Evolutionary conservation across 2,888 invertebrate species (phyloP).

Genomic region (Lycophotia porphyrea): DNA sequence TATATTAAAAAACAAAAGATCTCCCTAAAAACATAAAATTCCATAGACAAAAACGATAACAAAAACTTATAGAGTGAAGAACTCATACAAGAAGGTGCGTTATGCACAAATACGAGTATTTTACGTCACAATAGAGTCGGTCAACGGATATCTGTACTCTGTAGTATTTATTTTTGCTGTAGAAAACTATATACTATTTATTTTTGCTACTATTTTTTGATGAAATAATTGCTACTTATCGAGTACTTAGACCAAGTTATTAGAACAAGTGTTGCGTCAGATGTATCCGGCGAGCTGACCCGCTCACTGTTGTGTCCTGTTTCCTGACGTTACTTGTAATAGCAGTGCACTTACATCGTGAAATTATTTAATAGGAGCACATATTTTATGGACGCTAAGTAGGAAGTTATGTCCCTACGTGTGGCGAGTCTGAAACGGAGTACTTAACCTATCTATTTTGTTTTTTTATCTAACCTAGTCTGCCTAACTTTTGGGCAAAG

Average conservation of each 20-base stretch:
- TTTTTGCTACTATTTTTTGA: not conserved
- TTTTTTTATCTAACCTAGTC: not conserved
- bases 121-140: not conserved
- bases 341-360: slow-evolving; percentile 14
- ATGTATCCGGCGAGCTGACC: slow-evolving; percentile 41
- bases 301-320: slow-evolving; percentile 35
- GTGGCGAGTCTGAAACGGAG: not conserved
- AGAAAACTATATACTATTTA: too few relatives aligned
- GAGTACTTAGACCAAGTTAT: not conserved
- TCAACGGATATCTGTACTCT: not conserved
- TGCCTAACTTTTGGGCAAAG: not conserved
- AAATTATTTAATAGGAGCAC: not conserved
- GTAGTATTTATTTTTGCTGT: not conserved
- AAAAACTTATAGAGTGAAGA: too few relatives aligned
- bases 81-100: too few relatives aligned
- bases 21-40: too few relatives aligned
- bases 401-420: not conserved
- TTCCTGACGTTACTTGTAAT: slow-evolving; percentile 35
- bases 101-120: not conserved
- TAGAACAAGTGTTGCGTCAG: slow-evolving; percentile 42
- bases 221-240: not conserved
- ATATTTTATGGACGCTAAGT: not conserved
- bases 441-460: not conserved
- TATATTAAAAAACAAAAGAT: too few relatives aligned
- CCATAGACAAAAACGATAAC: too few relatives aligned